Conservation (phyloP, 2,888 invertebrate genomes). For the Keiferia lycopersicella region DNA sequence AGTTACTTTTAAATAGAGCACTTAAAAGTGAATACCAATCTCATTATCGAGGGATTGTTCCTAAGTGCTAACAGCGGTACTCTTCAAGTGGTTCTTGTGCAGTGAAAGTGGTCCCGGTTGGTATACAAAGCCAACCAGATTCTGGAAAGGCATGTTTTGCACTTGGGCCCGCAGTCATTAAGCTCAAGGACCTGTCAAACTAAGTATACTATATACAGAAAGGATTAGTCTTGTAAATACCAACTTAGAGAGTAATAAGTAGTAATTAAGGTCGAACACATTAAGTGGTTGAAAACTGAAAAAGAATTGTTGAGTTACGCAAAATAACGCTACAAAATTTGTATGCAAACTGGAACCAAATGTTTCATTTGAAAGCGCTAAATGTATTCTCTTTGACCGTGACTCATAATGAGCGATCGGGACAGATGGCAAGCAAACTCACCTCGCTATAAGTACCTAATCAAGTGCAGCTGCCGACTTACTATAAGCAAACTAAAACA, state of each 20-base stretch:
- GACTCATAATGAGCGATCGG: constrained; percentile 27
- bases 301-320: background rate
- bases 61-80: constrained; percentile 1
- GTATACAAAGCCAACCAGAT: background rate
- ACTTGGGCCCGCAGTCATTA: background rate
- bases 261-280: constrained; percentile 2
- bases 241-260: background rate
- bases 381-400: constrained; percentile 5
- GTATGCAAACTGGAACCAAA: background rate
- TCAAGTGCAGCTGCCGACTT: constrained; percentile 52
- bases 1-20: no score
- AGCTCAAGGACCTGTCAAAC: constrained; percentile 9
- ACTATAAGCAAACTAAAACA: constrained; percentile 45
- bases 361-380: background rate
- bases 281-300: background rate
- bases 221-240: constrained; percentile 9
- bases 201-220: background rate
- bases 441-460: constrained; percentile 47
- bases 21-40: background rate
- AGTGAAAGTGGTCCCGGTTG: constrained; percentile 3
- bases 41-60: background rate
- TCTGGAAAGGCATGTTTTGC: constrained; percentile 15
- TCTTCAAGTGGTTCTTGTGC: constrained; percentile 1
- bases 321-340: background rate
- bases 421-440: constrained; percentile 54